These are phyloP conservation scores for Sesia bembeciformis DNA, from an alignment of 2,888 invertebrate genomes.

Conservation along the genomic window DNA sequence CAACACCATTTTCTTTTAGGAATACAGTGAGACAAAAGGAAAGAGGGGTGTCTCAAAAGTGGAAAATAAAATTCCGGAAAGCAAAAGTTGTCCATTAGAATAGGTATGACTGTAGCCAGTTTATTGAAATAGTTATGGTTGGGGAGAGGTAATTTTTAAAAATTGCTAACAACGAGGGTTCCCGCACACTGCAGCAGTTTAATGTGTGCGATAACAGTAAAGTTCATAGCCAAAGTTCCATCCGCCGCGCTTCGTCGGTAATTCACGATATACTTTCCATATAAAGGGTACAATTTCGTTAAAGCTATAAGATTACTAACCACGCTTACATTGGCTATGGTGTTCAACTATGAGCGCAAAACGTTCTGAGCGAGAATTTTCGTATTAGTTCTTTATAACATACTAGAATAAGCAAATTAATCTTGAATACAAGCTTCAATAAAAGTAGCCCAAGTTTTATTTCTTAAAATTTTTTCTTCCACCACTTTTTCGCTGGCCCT, in stretches of 20 bases:
- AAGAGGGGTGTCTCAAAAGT: constrained; percentile 34
- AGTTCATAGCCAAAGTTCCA: constrained; percentile 64
- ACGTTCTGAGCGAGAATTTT: too few relatives aligned
- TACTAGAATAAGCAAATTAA: too few relatives aligned
- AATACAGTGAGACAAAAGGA: constrained; percentile 29
- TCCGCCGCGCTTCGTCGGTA: constrained; percentile 49
- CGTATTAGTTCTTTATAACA: too few relatives aligned
- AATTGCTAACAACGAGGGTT: constrained; percentile 53
- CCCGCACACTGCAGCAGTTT: constrained; percentile 54
- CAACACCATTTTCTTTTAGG: constrained; percentile 27
- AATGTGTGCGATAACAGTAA: constrained; percentile 66
- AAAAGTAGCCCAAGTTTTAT: too few relatives aligned
- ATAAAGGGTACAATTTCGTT: constrained; percentile 56
- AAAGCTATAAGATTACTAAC: constrained; percentile 43
- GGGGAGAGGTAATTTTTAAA: constrained; percentile 58
- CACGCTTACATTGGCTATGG: too few relatives aligned
- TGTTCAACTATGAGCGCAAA: too few relatives aligned
- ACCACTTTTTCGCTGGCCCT: too few relatives aligned
- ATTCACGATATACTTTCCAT: constrained; percentile 35
- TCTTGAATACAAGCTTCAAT: too few relatives aligned
- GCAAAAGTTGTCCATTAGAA: constrained; percentile 60
- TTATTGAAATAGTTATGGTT: constrained; percentile 66
- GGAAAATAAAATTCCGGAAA: constrained; percentile 53
- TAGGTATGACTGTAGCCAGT: constrained; percentile 56
- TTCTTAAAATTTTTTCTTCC: too few relatives aligned